Base-by-base conservation (phyloP, 1,140 invertebrate genomes). In the Drosophila ficusphila region DNA sequence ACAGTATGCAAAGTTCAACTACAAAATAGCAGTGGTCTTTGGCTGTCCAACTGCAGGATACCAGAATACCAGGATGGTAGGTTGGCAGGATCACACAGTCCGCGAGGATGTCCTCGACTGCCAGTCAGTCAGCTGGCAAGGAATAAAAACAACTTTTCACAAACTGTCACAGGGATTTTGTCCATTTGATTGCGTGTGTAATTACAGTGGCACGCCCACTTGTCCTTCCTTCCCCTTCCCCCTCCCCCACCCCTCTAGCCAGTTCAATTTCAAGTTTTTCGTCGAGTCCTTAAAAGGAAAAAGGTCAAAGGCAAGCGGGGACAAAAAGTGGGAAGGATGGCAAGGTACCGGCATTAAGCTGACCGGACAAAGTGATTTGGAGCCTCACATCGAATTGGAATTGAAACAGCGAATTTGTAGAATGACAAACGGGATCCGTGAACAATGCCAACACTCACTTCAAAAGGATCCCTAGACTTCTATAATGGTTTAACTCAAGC, bases 151-250 rank as follows among this genome's bases (percentile, higher is more conserved):
- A 82, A 78, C 79, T 85, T 85, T 78, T 74, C 62, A 71, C 57
- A 85, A 65, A 61, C 71, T 85, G 79, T 83, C 79, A 85, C 75
- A 54, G 42, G 81, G 79, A 85, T 74, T 82, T 78, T 75, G 79
- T 69, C 74, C 75, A 85, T 85, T 85, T 82, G 79, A 85, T 85
- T 78, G 81, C 58, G 57, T 69, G 58, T 83, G 79, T 85, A 83
- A 83, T 83, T 83, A 85, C 79, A 65, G 38, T 53, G 56, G 29
- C 60, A 64, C 56, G 29, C 39, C 60, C 60, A 64, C 54, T 64
- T 60, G 54, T 47, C 39, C 54, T 60, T 27, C 12, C 60, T 56
- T 60, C 68, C 65, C 18, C 72, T 9, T 16, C 36, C 54, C 14
- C 14, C 34, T n/a, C 21, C 46, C 31, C 7, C 39, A 21, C 34